Conservation (phyloP, 2,888 invertebrate species). For the Chrysopilus asiliformis region DNA sequence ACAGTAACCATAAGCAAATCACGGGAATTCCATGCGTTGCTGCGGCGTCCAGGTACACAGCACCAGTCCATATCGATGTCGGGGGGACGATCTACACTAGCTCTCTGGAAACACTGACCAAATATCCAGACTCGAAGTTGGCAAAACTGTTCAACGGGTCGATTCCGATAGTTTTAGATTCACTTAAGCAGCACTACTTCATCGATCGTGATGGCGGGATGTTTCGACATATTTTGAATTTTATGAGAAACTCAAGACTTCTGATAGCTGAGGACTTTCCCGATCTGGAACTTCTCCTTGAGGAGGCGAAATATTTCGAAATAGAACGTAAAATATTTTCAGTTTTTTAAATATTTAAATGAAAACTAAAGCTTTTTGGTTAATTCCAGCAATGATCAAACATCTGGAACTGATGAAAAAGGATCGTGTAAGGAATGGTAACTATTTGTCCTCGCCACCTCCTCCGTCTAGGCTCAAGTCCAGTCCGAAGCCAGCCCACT, state of each 20-base stretch:
- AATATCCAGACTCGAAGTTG: slow-evolving; percentile 83
- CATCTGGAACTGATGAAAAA: slow-evolving; percentile 61
- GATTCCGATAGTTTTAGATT: slow-evolving; percentile 90
- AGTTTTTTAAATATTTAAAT: neutral
- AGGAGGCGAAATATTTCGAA: slow-evolving; percentile 86
- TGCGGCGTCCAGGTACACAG: slow-evolving; percentile 80
- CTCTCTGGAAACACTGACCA: slow-evolving; percentile 89
- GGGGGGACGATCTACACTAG: slow-evolving; percentile 96
- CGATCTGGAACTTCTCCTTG: slow-evolving; percentile 72
- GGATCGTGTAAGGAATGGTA: slow-evolving; percentile 49
- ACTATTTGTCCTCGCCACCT: slow-evolving; percentile 36
- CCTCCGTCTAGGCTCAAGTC: slow-evolving; percentile 30
- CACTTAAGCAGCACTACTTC: slow-evolving; percentile 95
- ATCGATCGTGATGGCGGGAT: slow-evolving; percentile 96
- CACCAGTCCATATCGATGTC: slow-evolving; percentile 95
- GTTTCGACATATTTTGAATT: slow-evolving; percentile 96
- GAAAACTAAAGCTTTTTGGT: neutral
- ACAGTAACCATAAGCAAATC: slow-evolving; percentile 57
- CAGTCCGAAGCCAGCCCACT: slow-evolving; percentile 23
- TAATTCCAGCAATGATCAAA: slow-evolving; percentile 51
- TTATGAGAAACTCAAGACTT: slow-evolving; percentile 80
- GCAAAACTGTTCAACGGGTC: slow-evolving; percentile 90
- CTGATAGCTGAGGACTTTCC: slow-evolving; percentile 77
- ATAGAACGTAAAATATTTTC: slow-evolving; percentile 58
- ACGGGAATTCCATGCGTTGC: slow-evolving; percentile 90